A percentile compares a stretch with the other conserved stretches of the same genome.
Conservation (phyloP, 2,113 vertebrate genomes). For the Vidua macroura region DNA sequence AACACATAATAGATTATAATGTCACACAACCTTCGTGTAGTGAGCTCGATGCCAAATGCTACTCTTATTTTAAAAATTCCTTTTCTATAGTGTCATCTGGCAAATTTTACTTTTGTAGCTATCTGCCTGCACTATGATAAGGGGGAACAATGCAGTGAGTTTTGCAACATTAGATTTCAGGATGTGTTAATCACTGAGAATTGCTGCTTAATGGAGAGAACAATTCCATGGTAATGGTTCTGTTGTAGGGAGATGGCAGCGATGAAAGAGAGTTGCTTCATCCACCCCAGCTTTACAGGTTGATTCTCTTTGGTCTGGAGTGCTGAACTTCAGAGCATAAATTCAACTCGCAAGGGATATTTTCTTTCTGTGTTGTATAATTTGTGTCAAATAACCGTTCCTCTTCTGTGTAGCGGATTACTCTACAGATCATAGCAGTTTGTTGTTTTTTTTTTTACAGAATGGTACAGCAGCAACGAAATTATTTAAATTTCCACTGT, state of each 20-base stretch:
- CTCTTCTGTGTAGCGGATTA: background rate
- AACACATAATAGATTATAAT: background rate
- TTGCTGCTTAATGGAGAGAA: background rate
- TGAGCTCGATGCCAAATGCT: background rate
- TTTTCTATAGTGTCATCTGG: background rate
- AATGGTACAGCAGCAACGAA: background rate
- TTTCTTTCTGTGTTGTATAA: background rate
- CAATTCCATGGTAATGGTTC: background rate
- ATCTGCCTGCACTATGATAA: background rate
- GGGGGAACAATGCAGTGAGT: background rate
- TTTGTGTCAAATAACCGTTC: background rate
- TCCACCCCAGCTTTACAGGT: background rate
- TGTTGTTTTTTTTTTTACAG: background rate
- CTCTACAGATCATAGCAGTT: background rate
- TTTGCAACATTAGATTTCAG: background rate
- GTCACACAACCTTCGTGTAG: background rate
- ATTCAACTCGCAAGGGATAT: background rate
- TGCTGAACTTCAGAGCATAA: background rate
- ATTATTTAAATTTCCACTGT: background rate
- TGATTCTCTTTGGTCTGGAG: conserved; percentile 13
- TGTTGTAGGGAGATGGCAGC: background rate
- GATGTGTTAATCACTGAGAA: background rate
- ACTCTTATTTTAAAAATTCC: background rate
- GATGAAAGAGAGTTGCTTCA: background rate
- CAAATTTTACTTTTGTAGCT: background rate